Evolutionary conservation across 2,797 vertebrate species (phyloP), one percentile per base, ranked within the genome.

Genomic region (Cyprinella venusta): DNA sequence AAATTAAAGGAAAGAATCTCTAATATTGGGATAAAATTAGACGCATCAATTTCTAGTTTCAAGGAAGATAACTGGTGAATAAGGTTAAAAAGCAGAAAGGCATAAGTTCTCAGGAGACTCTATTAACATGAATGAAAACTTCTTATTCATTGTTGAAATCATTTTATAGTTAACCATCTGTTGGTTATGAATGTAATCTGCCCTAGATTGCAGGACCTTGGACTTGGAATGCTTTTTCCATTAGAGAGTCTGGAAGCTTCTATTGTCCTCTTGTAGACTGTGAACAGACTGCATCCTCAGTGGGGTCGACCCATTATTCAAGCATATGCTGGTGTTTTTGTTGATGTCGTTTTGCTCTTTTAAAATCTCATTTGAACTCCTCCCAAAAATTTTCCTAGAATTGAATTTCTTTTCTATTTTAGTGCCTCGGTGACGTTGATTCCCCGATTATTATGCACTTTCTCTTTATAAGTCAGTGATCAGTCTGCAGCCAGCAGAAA

Each of bases 361-460:
- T 85, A 78, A 82, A 86, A 33, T 65, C 69, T 61, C 30, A 69
- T 85, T 64, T 81, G 76, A 80, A 40, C 69, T 84, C 13, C 4
- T 67, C 75, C 61, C 63, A 50, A 68, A 56, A 40, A 6, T 7
- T 5, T 30, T 70, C 16, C 24, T 71, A 71, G n/a, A 30, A 63
- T 42, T 42, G 26, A 6, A 79, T 40, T n/a, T 69, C 26, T 67
- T 30, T 72, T 3, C 13, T n/a, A 8, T 19, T 16, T 15, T 21
- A 59, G 18, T 75, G 30, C 48, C 18, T 36, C 71, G 21, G 26
- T 33, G 70, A 30, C n/a, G 16, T 21, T 2, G 56, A 24, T 59
- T 68, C 26, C 18, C 24, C 21, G 2, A 6, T 21, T 15, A 21
- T 61, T 76, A 26, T 54, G 50, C 56, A 64, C 24, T 38, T 40